These are phyloP conservation scores for Parnassius smintheus DNA, from an alignment of 2,888 invertebrate genomes.

Conservation along the genomic window DNA sequence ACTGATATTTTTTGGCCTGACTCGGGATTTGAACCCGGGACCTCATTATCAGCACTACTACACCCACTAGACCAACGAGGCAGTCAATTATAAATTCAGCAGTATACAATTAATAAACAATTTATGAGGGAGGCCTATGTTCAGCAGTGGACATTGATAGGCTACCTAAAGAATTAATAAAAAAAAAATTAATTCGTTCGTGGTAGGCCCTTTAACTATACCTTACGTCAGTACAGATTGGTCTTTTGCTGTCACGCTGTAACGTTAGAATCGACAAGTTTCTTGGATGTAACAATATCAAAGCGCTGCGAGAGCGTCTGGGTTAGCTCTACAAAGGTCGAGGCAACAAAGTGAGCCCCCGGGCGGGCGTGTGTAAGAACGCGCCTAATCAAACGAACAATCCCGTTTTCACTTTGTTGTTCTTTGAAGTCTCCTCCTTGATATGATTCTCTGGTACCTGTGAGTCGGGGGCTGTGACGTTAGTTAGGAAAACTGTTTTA, in stretches of 20 bases:
- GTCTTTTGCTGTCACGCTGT: conserved; percentile 10
- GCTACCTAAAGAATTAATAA: too few species aligned
- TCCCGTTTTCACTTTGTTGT: conserved; percentile 71
- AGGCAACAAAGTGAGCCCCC: conserved; percentile 68
- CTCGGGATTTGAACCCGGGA: too few species aligned
- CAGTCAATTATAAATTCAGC: too few species aligned
- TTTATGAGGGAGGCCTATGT: too few species aligned
- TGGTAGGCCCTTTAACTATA: not conserved
- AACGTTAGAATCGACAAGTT: conserved; percentile 58
- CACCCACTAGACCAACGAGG: too few species aligned
- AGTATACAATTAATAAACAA: too few species aligned
- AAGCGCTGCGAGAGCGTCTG: conserved; percentile 47
- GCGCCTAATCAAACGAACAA: conserved; percentile 76
- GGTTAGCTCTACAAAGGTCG: conserved; percentile 54
- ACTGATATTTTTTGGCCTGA: too few species aligned
- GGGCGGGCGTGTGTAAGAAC: conserved; percentile 64
- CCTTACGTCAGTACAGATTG: conserved; percentile 19
- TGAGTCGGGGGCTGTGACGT: conserved; percentile 35
- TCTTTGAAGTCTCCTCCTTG: conserved; percentile 67
- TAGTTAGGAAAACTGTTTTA: conserved; percentile 24
- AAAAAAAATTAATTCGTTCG: too few species aligned
- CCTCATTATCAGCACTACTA: too few species aligned
- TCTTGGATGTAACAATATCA: conserved; percentile 44
- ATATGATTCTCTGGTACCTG: conserved; percentile 63
- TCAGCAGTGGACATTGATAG: too few species aligned